Evolutionary conservation across 2,113 vertebrate genomes (phyloP).

Genomic region (Chamaea fasciata): DNA sequence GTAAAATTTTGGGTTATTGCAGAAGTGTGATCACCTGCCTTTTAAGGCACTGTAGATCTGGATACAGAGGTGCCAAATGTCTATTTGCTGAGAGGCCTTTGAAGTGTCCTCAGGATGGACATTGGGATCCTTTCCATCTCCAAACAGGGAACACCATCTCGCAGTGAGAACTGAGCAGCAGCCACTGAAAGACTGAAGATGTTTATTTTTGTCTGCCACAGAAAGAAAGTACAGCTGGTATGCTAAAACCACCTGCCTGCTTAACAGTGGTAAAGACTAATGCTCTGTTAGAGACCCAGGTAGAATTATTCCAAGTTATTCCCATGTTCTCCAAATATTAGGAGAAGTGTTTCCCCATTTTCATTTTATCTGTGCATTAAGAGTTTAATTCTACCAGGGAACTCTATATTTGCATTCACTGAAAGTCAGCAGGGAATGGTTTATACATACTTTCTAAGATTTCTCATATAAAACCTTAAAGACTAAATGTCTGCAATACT

Average conservation of each 20-base stretch:
- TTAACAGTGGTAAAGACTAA: not conserved
- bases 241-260: not conserved
- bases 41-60: not conserved
- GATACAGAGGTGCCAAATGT: not conserved
- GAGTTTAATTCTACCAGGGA: not conserved
- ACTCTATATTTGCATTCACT: not conserved
- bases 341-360: not conserved
- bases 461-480: not conserved
- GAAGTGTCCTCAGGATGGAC: not conserved
- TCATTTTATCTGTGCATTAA: not conserved
- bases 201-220: not conserved
- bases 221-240: not conserved
- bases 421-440: not conserved
- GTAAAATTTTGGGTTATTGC: not conserved
- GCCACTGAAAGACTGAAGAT: not conserved
- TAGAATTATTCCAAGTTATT: not conserved
- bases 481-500: not conserved
- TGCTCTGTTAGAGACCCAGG: not conserved
- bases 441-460: not conserved
- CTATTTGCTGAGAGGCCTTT: not conserved
- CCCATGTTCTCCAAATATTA: not conserved
- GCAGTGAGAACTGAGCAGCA: not conserved
- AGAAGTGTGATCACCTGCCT: not conserved
- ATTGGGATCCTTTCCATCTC: not conserved
- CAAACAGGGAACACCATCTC: not conserved